A percentile compares a stretch with the other conserved stretches of the same genome.
Evolutionary conservation across 1,140 invertebrate genomes (phyloP).

Genomic region (Eriosoma lanigerum): DNA sequence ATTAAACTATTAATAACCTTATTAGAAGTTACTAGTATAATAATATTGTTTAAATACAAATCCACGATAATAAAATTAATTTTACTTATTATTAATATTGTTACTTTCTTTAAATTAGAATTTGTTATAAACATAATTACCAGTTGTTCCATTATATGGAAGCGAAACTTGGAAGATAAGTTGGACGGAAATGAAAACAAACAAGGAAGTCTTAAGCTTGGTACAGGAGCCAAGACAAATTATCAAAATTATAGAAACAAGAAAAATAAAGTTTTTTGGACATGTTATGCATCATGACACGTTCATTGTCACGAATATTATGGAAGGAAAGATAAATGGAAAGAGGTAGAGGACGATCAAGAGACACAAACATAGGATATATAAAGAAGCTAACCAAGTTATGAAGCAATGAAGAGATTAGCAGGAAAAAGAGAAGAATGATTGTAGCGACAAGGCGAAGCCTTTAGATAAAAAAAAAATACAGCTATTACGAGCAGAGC

Average conservation of each 20-base stretch:
- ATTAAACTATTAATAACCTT: too few species aligned
- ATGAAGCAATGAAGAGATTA: background rate
- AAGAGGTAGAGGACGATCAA: too few species aligned
- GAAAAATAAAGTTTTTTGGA: background rate
- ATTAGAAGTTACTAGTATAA: too few species aligned
- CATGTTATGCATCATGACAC: slow-evolving; percentile 15
- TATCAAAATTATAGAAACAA: slow-evolving; percentile 12
- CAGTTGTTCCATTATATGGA: too few species aligned
- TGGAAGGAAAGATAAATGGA: too few species aligned
- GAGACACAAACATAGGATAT: background rate
- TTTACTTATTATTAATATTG: too few species aligned
- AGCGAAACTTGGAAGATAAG: too few species aligned
- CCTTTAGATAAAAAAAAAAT: background rate
- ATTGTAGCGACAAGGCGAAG: background rate
- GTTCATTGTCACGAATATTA: background rate
- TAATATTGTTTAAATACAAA: too few species aligned
- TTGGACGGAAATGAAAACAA: background rate
- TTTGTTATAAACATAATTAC: too few species aligned
- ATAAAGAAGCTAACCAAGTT: background rate
- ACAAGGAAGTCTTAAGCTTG: slow-evolving; percentile 22
- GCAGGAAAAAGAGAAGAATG: background rate
- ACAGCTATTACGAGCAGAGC: too few species aligned
- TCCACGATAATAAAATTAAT: too few species aligned
- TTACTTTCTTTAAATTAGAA: too few species aligned
- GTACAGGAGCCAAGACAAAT: slow-evolving; percentile 26